These are phyloP conservation scores for Neodiprion lecontei DNA, from an alignment of 1,140 invertebrate species.

Conservation along the genomic window DNA sequence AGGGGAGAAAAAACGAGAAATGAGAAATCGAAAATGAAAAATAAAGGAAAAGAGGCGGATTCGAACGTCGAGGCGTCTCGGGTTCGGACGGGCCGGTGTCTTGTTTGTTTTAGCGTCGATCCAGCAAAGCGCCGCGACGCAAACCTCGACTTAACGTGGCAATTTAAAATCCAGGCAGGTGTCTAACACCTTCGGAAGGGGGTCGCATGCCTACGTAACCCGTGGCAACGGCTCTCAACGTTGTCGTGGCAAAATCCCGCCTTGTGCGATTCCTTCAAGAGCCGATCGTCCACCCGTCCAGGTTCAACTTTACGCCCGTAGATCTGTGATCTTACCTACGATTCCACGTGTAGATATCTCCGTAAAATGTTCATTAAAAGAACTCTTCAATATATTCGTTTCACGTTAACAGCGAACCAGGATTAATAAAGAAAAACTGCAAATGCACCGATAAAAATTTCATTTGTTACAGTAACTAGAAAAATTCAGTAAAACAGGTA, in stretches of 20 bases:
- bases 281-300: background rate
- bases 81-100: conserved; percentile 52
- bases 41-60: conserved; percentile 28
- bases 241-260: background rate
- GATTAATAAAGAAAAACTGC: too few species aligned
- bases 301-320: background rate
- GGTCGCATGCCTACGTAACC: background rate
- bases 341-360: too few species aligned
- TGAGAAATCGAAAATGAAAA: conserved; percentile 37
- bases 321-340: background rate
- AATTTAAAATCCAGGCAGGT: conserved; percentile 7
- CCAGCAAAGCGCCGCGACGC: background rate
- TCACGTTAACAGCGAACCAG: too few species aligned
- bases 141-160: conserved; percentile 1
- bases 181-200: background rate
- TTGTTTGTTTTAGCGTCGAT: conserved; percentile 52
- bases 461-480: too few species aligned
- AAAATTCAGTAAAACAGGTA: too few species aligned
- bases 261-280: background rate
- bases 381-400: too few species aligned
- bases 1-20: conserved; percentile 30
- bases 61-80: conserved; percentile 49
- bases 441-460: too few species aligned
- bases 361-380: too few species aligned
- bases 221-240: background rate